These are phyloP conservation scores for Pseudorhombus dupliciocellatus DNA, from an alignment of 2,113 vertebrate species.

Conservation along the genomic window DNA sequence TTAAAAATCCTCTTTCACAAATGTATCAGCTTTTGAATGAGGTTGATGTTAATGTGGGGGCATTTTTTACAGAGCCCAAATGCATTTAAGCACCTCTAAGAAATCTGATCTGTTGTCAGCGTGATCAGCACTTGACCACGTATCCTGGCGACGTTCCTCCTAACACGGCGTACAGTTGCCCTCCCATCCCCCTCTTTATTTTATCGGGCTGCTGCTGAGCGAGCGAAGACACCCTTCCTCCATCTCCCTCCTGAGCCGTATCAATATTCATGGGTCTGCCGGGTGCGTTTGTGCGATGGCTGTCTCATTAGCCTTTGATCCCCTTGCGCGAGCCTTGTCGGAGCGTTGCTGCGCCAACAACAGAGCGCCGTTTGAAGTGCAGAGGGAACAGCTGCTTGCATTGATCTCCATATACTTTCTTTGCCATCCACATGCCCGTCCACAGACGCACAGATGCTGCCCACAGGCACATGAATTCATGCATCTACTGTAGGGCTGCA, in stretches of 20 bases:
- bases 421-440: conserved; percentile 44
- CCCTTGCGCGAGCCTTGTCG: conserved; percentile 70
- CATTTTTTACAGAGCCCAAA: background rate
- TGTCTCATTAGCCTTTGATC: conserved; percentile 82
- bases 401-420: conserved; percentile 80
- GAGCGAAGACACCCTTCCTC: conserved; percentile 66
- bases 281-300: conserved; percentile 74
- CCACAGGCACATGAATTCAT: conserved; percentile 70
- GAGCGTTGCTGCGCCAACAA: conserved; percentile 73
- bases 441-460: conserved; percentile 67
- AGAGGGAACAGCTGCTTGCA: conserved; percentile 79
- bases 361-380: conserved; percentile 77
- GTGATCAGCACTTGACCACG: conserved; percentile 26
- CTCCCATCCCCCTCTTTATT: conserved; percentile 20
- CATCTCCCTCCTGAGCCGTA: conserved; percentile 61
- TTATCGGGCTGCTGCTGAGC: conserved; percentile 53
- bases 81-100: background rate
- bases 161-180: background rate
- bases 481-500: conserved; percentile 44
- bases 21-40: no score
- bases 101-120: background rate
- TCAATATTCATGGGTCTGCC: conserved; percentile 80
- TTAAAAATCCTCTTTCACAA: no score
- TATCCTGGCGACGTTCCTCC: conserved; percentile 25
- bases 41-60: no score